phyloP scores from a whole-genome alignment of 2,888 invertebrate genomes.

The Sympetrum striolatum region DNA sequence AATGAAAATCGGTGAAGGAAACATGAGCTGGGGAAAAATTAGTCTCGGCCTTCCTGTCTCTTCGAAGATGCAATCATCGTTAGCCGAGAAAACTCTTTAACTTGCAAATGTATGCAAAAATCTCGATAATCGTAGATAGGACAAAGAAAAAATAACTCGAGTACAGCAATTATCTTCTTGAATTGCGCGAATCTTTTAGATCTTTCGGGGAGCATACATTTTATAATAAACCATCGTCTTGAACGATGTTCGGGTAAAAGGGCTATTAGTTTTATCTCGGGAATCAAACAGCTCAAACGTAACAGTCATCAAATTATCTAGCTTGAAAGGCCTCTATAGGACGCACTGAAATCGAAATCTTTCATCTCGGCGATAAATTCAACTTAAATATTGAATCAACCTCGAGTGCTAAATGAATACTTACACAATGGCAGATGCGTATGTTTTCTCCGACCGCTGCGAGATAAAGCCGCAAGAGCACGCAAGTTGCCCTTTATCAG shows the following conservation, averaged over 20 bases:
- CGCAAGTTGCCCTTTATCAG: too few relatives aligned
- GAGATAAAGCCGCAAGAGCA: too few relatives aligned
- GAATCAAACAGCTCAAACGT: not conserved
- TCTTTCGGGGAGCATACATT: not conserved
- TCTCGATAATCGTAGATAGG: not conserved
- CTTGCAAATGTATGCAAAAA: not conserved
- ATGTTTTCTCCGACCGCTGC: too few relatives aligned
- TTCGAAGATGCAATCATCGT: not conserved
- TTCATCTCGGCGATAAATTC: not conserved
- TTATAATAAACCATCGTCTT: not conserved
- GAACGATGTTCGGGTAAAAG: not conserved
- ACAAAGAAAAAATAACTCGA: not conserved
- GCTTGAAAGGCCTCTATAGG: not conserved
- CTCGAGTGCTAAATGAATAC: too few relatives aligned
- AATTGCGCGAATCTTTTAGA: not conserved
- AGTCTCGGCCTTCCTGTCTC: not conserved
- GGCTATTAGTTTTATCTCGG: not conserved
- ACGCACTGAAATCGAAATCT: not conserved
- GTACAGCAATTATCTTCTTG: not conserved
- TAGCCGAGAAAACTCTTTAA: not conserved
- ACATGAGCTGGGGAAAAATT: not conserved
- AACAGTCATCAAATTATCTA: not conserved
- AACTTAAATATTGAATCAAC: not conserved
- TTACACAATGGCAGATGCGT: too few relatives aligned
- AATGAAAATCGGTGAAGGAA: not conserved